A percentile compares a stretch with the other conserved stretches of the same genome.
Conservation (phyloP, 2,797 vertebrate genomes). For the Melanotaenia trifasciata region DNA sequence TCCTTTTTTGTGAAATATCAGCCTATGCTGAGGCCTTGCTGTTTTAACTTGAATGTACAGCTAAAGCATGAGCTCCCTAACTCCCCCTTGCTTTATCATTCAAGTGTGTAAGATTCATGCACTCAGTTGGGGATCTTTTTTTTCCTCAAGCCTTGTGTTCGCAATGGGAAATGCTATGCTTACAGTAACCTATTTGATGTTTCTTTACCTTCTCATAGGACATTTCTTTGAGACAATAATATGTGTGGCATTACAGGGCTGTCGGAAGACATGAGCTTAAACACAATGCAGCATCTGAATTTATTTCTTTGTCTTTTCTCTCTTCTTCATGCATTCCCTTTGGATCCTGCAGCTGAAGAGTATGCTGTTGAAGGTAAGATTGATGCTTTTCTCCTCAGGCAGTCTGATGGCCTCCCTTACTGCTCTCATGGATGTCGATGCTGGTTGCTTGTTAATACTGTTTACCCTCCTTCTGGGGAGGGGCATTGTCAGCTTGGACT, state of each 20-base stretch:
- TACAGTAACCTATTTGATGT: neutral
- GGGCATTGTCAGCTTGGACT: conserved; percentile 86
- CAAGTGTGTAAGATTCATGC: conserved; percentile 6
- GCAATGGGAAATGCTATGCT: neutral
- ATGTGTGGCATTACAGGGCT: neutral
- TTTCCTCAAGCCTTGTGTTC: neutral
- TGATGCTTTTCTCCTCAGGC: conserved; percentile 55
- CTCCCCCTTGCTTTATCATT: too few species aligned
- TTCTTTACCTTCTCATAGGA: neutral
- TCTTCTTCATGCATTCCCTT: conserved; percentile 22
- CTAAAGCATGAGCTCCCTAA: too few species aligned
- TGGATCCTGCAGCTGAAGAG: conserved; percentile 76
- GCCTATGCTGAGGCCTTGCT: neutral
- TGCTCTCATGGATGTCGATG: conserved; percentile 65
- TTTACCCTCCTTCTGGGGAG: conserved; percentile 67
- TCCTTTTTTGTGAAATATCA: neutral
- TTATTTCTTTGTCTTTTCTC: conserved; percentile 33
- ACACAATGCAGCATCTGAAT: conserved; percentile 17
- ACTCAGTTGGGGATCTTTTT: too few species aligned
- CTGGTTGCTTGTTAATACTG: conserved; percentile 62
- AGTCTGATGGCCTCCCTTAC: conserved; percentile 55
- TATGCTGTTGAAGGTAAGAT: conserved; percentile 85
- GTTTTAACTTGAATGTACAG: neutral
- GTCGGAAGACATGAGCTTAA: neutral
- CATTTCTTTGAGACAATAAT: too few species aligned